Evolutionary conservation across 2,113 vertebrate genomes (phyloP).

Genomic region (Scomber japonicus): DNA sequence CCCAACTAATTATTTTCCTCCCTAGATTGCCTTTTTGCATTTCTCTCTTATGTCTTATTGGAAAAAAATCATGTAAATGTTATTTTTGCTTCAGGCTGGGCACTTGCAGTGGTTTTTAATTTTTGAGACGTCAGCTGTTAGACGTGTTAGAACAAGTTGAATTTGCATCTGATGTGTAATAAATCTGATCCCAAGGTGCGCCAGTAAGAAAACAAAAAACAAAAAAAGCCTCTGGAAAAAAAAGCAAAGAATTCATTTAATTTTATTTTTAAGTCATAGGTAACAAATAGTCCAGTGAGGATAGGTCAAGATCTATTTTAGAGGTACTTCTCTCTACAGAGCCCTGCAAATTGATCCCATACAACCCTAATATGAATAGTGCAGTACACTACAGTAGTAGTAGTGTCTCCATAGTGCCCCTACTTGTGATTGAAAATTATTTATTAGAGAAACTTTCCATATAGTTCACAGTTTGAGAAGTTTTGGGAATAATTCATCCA

Average conservation of each 20-base stretch:
- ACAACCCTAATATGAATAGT: too few species aligned
- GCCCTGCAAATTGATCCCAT: too few species aligned
- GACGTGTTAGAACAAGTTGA: slow-evolving; percentile 9
- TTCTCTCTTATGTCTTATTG: slow-evolving; percentile 26
- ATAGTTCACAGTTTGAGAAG: too few species aligned
- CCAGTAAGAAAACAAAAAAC: not conserved
- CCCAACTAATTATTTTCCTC: not conserved
- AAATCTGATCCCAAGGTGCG: slow-evolving; percentile 13
- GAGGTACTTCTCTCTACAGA: not conserved
- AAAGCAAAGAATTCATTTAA: not conserved
- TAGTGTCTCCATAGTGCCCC: too few species aligned
- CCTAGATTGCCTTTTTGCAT: slow-evolving; percentile 8
- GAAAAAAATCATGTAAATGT: slow-evolving; percentile 40
- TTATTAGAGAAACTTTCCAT: too few species aligned
- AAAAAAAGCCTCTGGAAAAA: not conserved
- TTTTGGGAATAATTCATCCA: too few species aligned
- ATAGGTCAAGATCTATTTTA: not conserved
- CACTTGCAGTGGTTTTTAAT: slow-evolving; percentile 22
- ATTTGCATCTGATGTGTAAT: slow-evolving; percentile 35
- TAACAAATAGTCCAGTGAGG: not conserved
- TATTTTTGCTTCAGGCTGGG: slow-evolving; percentile 35
- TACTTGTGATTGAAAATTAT: too few species aligned
- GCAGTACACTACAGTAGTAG: too few species aligned
- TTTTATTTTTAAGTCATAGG: not conserved
- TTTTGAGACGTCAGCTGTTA: slow-evolving; percentile 20